These are phyloP conservation scores for Drosophila robusta DNA, from an alignment of 2,888 invertebrate species.

Conservation along the genomic window DNA sequence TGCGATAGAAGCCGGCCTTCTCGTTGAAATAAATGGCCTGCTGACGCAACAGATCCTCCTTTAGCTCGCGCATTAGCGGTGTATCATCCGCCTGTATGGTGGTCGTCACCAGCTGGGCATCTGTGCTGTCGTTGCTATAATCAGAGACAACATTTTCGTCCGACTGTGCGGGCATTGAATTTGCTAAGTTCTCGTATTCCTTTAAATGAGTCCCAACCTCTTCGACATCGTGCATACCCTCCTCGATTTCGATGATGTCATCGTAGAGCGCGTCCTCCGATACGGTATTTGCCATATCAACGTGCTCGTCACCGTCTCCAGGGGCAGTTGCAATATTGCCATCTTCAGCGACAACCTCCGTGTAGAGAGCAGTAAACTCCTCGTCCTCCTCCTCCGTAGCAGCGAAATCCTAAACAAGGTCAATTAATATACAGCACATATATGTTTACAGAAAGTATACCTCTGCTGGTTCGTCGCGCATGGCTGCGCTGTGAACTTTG, in stretches of 20 bases:
- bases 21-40: constrained; percentile 78
- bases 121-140: constrained; percentile 50
- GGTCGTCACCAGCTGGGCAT: constrained; percentile 49
- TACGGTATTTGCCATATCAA: constrained; percentile 2
- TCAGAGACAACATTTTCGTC: constrained; percentile 44
- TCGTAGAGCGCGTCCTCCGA: constrained; percentile 44
- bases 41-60: constrained; percentile 73
- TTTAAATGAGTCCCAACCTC: constrained; percentile 26
- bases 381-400: constrained; percentile 17
- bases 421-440: background rate
- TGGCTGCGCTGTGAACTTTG: constrained; percentile 48
- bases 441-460: constrained; percentile 11
- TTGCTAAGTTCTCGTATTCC: constrained; percentile 29
- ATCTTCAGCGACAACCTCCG: constrained; percentile 17
- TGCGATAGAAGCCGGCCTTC: constrained; percentile 78
- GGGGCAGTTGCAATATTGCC: background rate
- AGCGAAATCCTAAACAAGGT: constrained; percentile 19
- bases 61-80: constrained; percentile 44
- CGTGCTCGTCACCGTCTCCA: constrained; percentile 9
- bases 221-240: constrained; percentile 29
- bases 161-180: constrained; percentile 26
- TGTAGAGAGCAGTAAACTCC: constrained; percentile 27
- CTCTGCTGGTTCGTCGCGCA: constrained; percentile 24
- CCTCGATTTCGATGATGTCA: constrained; percentile 49
- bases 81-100: constrained; percentile 54